Conservation (phyloP, 2,888 invertebrate species). For the Chymomyza caudatula region DNA sequence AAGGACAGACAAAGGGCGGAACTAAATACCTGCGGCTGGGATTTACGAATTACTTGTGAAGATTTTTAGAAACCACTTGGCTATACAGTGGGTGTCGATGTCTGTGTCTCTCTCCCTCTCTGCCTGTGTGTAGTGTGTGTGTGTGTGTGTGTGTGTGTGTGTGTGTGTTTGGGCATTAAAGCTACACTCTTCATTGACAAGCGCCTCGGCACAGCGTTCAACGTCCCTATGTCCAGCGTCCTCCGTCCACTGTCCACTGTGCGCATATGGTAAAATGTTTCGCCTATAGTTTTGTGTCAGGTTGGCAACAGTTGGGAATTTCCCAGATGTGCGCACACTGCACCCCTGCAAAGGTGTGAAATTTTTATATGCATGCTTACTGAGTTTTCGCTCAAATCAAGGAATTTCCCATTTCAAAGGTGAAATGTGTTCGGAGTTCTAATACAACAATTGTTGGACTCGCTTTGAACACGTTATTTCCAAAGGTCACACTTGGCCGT, state of each 20-base stretch:
- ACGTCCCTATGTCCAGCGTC: background rate
- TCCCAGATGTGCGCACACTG: slow-evolving; percentile 45
- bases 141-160: too few species aligned
- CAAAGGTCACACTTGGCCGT: slow-evolving; percentile 52
- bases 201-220: slow-evolving; percentile 12
- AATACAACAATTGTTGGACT: background rate
- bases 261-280: slow-evolving; percentile 13
- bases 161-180: too few species aligned
- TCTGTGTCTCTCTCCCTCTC: background rate
- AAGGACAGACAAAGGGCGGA: slow-evolving; percentile 67
- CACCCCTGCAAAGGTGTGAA: slow-evolving; percentile 55
- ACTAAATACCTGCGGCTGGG: slow-evolving; percentile 72
- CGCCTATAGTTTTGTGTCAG: slow-evolving; percentile 20
- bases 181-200: slow-evolving; percentile 50
- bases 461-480: slow-evolving; percentile 55
- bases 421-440: slow-evolving; percentile 61
- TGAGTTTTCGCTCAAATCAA: slow-evolving; percentile 12
- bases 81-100: too few species aligned
- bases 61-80: slow-evolving; percentile 28
- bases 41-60: slow-evolving; percentile 63
- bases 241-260: too few species aligned
- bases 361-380: slow-evolving; percentile 69
- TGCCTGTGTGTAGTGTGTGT: too few species aligned
- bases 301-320: slow-evolving; percentile 45
- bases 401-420: slow-evolving; percentile 68